Percentiles rank a stretch among this genome's conserved stretches.
phyloP scores from a whole-genome alignment of 2,888 invertebrate species.

The Heteromyza rotundicornis region DNA sequence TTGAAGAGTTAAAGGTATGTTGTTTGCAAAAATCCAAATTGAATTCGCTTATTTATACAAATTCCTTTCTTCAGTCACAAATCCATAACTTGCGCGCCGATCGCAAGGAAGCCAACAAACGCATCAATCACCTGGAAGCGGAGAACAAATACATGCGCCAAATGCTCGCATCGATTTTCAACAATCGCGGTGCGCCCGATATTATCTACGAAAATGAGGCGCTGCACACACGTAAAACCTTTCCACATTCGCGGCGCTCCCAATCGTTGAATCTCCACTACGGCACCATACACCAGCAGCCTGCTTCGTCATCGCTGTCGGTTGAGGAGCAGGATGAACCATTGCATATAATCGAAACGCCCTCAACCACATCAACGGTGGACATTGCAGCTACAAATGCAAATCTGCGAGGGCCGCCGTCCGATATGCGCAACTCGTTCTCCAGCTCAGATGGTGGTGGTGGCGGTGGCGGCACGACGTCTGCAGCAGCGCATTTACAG shows the following conservation, averaged over 20 bases:
- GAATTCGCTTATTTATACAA: not conserved
- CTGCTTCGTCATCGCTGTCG: conserved; percentile 36
- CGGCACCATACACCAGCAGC: conserved; percentile 57
- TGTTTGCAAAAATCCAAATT: too few relatives aligned
- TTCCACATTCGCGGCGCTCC: conserved; percentile 46
- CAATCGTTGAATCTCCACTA: conserved; percentile 58
- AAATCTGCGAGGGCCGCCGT: too few relatives aligned
- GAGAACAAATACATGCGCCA: conserved; percentile 67
- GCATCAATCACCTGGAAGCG: conserved; percentile 72
- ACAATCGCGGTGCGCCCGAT: conserved; percentile 45
- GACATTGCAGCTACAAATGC: conserved; percentile 17
- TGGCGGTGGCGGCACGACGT: conserved; percentile 18
- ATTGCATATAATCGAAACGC: conserved; percentile 15
- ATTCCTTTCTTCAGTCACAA: conserved; percentile 64
- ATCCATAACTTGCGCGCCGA: conserved; percentile 71
- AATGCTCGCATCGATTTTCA: conserved; percentile 55
- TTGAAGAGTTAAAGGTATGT: conserved; percentile 63
- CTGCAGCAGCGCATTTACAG: conserved; percentile 3
- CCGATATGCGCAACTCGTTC: conserved; percentile 40
- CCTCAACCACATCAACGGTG: not conserved
- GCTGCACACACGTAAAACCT: conserved; percentile 47
- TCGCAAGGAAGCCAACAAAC: conserved; percentile 72
- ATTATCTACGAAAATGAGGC: conserved; percentile 59
- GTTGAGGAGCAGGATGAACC: conserved; percentile 47
- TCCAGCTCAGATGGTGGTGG: conserved; percentile 49